phyloP scores from a whole-genome alignment of 2,888 invertebrate genomes.

The Trachelus troglodyta region DNA sequence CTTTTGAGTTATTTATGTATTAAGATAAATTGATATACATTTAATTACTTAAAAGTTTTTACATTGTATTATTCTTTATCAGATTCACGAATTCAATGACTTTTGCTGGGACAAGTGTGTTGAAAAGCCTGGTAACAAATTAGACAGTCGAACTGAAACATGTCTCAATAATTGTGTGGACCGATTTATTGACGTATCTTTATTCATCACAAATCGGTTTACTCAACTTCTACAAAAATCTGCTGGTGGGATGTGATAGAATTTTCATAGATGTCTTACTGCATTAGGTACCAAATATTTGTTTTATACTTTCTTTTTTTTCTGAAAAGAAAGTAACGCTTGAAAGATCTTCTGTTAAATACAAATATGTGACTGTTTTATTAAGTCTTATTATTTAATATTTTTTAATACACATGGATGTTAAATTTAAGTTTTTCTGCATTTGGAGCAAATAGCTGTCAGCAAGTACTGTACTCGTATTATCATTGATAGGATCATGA shows the following conservation, averaged over 20 bases:
- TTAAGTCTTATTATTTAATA: neutral
- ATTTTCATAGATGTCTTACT: neutral
- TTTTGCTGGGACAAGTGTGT: constrained; percentile 97
- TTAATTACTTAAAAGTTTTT: neutral
- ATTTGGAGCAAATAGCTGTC: neutral
- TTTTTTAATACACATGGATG: neutral
- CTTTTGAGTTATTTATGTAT: neutral
- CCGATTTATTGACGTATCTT: constrained; percentile 91
- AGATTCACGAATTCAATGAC: constrained; percentile 94
- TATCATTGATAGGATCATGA: neutral
- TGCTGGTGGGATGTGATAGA: constrained; percentile 59
- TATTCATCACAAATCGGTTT: constrained; percentile 89
- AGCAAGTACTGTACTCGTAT: neutral
- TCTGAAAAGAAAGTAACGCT: neutral
- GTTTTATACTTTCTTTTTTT: neutral
- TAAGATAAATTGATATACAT: neutral
- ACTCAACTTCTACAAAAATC: constrained; percentile 86
- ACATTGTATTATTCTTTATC: constrained; percentile 44
- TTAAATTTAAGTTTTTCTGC: neutral
- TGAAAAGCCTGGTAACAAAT: constrained; percentile 87
- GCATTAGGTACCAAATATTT: neutral
- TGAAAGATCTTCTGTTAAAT: neutral
- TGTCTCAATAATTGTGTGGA: constrained; percentile 94
- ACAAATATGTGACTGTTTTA: neutral
- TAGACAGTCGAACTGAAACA: constrained; percentile 89